phyloP scores from a whole-genome alignment of 2,888 invertebrate genomes.

The Tenthredo notha region DNA sequence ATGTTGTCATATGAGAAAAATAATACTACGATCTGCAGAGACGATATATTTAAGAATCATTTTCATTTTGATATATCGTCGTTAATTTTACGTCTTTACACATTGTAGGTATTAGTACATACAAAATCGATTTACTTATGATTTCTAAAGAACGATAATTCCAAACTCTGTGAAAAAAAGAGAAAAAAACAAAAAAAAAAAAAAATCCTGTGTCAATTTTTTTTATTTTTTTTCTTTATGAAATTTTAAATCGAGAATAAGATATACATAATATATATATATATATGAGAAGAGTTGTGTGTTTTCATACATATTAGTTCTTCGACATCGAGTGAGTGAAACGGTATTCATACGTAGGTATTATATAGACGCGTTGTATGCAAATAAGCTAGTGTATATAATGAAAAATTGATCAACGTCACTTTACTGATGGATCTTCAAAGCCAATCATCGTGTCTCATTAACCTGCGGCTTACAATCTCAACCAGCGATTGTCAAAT shows the following conservation, averaged over 20 bases:
- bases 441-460: conserved; percentile 71
- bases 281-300: neutral
- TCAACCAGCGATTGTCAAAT: conserved; percentile 65
- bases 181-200: too few species aligned
- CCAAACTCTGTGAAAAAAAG: too few species aligned
- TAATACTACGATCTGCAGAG: neutral
- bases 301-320: too few species aligned
- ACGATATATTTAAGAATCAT: neutral
- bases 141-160: too few species aligned
- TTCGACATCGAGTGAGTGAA: neutral
- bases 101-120: too few species aligned
- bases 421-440: conserved; percentile 66
- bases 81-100: neutral
- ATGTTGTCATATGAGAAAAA: neutral
- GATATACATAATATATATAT: neutral
- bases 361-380: conserved; percentile 65
- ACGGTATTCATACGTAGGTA: neutral
- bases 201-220: too few species aligned
- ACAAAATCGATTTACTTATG: too few species aligned
- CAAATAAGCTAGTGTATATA: conserved; percentile 67
- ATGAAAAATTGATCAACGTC: conserved; percentile 73
- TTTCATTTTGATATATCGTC: neutral
- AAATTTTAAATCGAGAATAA: neutral
- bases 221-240: too few species aligned
- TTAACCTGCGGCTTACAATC: conserved; percentile 68